Base-by-base conservation (phyloP, 1,140 invertebrate genomes). In the Zaprionus ornatus region DNA sequence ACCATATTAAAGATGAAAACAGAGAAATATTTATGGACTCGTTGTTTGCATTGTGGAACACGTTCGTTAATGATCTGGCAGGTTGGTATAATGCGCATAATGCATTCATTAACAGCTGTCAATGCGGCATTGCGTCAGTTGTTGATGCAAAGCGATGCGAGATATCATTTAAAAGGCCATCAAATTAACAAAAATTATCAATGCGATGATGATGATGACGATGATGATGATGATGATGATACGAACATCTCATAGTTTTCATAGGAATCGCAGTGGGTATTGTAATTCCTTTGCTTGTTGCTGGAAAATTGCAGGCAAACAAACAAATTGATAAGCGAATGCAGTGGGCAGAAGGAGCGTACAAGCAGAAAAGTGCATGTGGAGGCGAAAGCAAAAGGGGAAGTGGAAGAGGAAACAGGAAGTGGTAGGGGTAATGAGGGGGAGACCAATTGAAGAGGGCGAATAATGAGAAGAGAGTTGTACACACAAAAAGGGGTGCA, bases 301-400 rank as follows among this genome's bases (percentile, higher is more conserved):
- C 17, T 74, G 19, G 17, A 52, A 61, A 74, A 68, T 74, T 68
- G 54, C 48, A 45, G 35, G 48, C 71, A 68, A 74, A 67, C 71
- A 74, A 74, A 48, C 56, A 48, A 62, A 66, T 64, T 54, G 48
- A 64, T 64, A 64, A 23, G 48, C 48, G 35, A 35, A 23, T n/a
- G 25, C 37, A 52, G 19, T n/a, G 42, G 19, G 37, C 52, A 29
- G 13, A 23, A 13, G 21, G 4, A 25, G 25, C 15, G 7, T 4
- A 45, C 4, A 4, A 25, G 6, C n/a, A n/a, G 25, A 13, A 7
- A 17, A 48, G 9, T n/a, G 48, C 21, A 54, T 17, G 50, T 17
- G 29, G 2, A 54, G 37, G 61, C 19, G 15, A 1, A n/a, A 2
- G 6, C n/a, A n/a, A n/a, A n/a, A 27, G 19, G 10, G 32, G 17